Percentiles rank a stretch among this genome's conserved stretches.
Conservation (phyloP, 2,113 vertebrate species). For the Petaurus breviceps region DNA sequence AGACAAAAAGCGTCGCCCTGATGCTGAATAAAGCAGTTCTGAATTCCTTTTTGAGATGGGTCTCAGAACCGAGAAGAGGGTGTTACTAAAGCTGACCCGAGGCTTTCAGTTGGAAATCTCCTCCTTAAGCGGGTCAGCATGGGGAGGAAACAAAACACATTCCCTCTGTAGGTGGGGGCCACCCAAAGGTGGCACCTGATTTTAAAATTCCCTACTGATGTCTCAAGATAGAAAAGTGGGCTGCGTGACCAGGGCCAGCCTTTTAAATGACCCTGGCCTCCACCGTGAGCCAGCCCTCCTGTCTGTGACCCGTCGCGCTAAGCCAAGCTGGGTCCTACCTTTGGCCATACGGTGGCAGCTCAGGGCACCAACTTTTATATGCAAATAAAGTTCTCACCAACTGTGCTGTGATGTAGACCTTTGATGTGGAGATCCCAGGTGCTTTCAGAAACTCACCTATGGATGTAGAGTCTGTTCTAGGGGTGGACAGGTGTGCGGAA, state of each 20-base stretch:
- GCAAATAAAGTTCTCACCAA: neutral
- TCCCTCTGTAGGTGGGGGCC: neutral
- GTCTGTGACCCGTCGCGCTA: too few species aligned
- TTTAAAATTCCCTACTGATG: neutral
- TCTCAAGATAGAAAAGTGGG: neutral
- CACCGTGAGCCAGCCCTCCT: too few species aligned
- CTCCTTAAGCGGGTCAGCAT: neutral
- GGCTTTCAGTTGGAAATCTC: neutral
- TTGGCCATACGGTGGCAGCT: neutral
- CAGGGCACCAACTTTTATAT: neutral
- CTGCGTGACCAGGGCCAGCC: too few species aligned
- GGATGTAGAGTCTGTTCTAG: neutral
- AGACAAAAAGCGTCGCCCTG: constrained; percentile 51
- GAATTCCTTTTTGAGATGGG: neutral
- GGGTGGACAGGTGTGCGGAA: fast-evolving
- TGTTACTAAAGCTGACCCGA: neutral
- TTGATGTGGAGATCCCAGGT: neutral
- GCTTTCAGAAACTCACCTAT: neutral
- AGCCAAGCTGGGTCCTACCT: neutral
- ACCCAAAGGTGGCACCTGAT: neutral
- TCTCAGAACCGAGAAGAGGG: neutral
- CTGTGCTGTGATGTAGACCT: neutral
- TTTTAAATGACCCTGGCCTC: neutral
- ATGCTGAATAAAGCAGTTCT: neutral
- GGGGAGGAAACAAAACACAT: neutral